Percentiles rank a stretch among this genome's conserved stretches.
phyloP scores from a whole-genome alignment of 1,140 invertebrate species.

The Scylla paramamosain region DNA sequence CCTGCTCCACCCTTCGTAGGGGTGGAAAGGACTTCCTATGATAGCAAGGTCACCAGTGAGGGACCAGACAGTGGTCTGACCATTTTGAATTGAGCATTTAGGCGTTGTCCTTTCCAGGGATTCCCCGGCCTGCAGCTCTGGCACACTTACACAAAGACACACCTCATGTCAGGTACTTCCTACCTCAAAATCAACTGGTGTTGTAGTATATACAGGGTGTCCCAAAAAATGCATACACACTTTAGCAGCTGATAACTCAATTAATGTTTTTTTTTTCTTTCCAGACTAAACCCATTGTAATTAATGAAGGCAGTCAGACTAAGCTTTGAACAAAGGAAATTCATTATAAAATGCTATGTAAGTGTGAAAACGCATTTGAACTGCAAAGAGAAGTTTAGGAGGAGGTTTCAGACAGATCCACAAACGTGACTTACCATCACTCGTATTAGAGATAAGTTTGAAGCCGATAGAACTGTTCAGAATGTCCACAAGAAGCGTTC shows the following conservation, averaged over 20 bases:
- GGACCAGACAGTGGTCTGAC: too few relatives aligned
- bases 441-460: conserved; percentile 41
- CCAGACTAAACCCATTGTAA: conserved; percentile 28
- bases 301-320: not conserved
- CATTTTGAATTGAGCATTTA: too few relatives aligned
- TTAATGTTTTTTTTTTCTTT: not conserved
- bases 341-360: not conserved
- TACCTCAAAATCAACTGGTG: too few relatives aligned
- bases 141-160: too few relatives aligned
- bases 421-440: not conserved
- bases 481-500: conserved; percentile 28
- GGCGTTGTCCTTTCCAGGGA: too few relatives aligned
- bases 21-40: too few relatives aligned
- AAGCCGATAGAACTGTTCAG: not conserved
- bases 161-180: too few relatives aligned
- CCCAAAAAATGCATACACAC: not conserved
- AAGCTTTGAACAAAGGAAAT: too few relatives aligned
- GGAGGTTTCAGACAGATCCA: conserved; percentile 19
- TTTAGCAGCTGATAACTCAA: conserved; percentile 21
- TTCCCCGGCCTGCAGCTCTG: too few relatives aligned
- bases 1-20: too few relatives aligned
- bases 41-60: too few relatives aligned
- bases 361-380: not conserved
- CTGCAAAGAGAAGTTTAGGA: not conserved
- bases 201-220: too few relatives aligned